Base-by-base conservation (phyloP, 2,113 vertebrate genomes). In the Gulo gulo region DNA sequence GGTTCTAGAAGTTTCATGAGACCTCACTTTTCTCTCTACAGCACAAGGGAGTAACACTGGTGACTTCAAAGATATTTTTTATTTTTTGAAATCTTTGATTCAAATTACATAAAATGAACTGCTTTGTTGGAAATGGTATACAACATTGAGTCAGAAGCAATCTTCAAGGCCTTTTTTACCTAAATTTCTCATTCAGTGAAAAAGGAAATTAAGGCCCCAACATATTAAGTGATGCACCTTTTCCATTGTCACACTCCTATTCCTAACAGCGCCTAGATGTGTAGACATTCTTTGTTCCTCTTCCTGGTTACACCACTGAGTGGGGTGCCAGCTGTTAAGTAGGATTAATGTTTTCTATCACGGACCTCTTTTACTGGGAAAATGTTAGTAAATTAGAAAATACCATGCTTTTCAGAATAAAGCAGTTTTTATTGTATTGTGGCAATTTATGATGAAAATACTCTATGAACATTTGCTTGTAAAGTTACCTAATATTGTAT, bases 1-100 rank as follows among this genome's bases (percentile, higher is more conserved):
- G 34, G 31, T 45, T 94, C 45, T 83, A 50, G 16, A 85, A 45
- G 18, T 83, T 61, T 61, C 29, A 20, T 0, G n/a, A 65, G 39
- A 82, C 34, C 18, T 52, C 16, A 71, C 34, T 63, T 79, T 74
- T 11, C 31, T 89, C 7, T 96, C n/a, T 92, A 26, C 24, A 93
- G 34, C 78, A 79, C 13, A 42, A 87, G 7, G 36, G 2, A 24
- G 36, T 34, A 55, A 63, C 55, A 59, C 59, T 13, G 4, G 8
- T 67, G 16, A 57, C 29, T 50, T 36, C 47, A 34, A 63, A 92
- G 61, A 34, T 78, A 29, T 29, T 89, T 34, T 79, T 55, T 6
- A 76, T 11, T 36, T 55, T 88, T 91, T 84, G 45, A 88, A 76
- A 79, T 55, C 14, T 94, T 96, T 47, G 36, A 74, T 92, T 97